Evolutionary conservation across 2,113 vertebrate species (phyloP), one percentile per base, ranked within the genome.

Genomic region (Sciurus niger): DNA sequence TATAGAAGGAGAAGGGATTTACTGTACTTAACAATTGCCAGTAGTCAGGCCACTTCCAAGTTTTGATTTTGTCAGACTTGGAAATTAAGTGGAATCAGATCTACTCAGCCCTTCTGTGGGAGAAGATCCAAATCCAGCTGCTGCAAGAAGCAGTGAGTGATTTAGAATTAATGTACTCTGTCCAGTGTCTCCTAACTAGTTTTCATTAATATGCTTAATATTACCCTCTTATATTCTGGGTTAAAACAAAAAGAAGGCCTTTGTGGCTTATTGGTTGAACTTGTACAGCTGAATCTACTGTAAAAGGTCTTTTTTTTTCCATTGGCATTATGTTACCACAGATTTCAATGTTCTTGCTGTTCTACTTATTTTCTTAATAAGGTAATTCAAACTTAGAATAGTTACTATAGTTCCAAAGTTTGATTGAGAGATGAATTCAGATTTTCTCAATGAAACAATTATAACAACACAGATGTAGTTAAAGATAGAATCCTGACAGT

Each of bases 11-110:
- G 90, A 92, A 97, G 67, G 87, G 84, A 94, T 97, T 97, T 97
- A 96, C 92, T 96, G 93, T 96, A 85, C 93, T 96, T 92, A 94
- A 95, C 90, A 95, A 93, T 93, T 97, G 96, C 94, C 90, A 96
- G 78, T 90, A 86, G 88, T 95, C 67, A 95, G 63, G 24, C 73
- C 43, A 94, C 68, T 97, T 97, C 77, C 96, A 97, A 96, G 84
- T 94, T 96, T 86, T 96, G 90, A 96, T 96, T 98, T 98, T 97
- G 88, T 96, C 94, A 94, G 82, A 95, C 95, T 96, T 95, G 85
- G 94, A 98, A 97, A 97, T 96, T 85, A 97, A 97, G 89, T 96
- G 51, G 30, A 48, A 97, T 96, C 88, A 85, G 48, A 87, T 95
- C 90, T 96, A 60, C 89, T 95, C 37, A 80, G 82, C 34, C 60